Percentiles rank a stretch among this genome's conserved stretches.
Evolutionary conservation across 2,797 vertebrate species (phyloP).

Genomic region (Mycteria americana): DNA sequence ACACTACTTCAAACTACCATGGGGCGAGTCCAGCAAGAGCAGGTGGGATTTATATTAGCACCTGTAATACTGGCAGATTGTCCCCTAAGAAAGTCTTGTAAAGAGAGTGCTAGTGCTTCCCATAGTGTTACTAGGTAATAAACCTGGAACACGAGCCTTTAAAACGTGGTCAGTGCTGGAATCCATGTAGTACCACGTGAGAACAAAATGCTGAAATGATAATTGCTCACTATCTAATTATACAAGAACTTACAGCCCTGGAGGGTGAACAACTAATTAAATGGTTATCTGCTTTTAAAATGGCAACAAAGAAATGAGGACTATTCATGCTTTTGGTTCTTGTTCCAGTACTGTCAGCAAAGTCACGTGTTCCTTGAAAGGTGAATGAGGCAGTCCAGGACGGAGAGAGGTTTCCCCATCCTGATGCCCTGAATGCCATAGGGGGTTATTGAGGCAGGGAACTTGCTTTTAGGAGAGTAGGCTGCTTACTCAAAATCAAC

Average conservation of each 20-base stretch:
- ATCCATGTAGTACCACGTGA: not conserved
- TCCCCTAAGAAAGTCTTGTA: not conserved
- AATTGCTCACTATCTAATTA: slow-evolving; percentile 46
- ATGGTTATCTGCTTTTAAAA: not conserved
- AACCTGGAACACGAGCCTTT: not conserved
- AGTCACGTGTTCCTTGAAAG: not conserved
- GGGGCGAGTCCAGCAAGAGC: not conserved
- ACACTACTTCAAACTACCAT: not conserved
- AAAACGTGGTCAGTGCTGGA: not conserved
- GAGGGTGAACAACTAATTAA: slow-evolving; percentile 11
- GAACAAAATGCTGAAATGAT: not conserved
- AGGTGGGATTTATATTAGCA: not conserved
- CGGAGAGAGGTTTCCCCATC: not conserved
- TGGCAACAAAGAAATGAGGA: not conserved
- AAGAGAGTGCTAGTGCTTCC: not conserved
- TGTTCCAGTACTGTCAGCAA: not conserved
- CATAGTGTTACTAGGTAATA: not conserved
- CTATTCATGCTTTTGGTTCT: not conserved
- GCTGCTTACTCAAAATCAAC: not conserved
- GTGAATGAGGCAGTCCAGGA: not conserved
- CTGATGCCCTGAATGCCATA: not conserved
- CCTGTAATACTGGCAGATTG: not conserved
- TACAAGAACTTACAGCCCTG: not conserved
- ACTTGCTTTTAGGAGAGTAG: not conserved
- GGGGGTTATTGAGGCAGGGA: not conserved